These are phyloP conservation scores for Lepidocyrtoides sp. DNA, from an alignment of 2,888 invertebrate species.

Conservation along the genomic window DNA sequence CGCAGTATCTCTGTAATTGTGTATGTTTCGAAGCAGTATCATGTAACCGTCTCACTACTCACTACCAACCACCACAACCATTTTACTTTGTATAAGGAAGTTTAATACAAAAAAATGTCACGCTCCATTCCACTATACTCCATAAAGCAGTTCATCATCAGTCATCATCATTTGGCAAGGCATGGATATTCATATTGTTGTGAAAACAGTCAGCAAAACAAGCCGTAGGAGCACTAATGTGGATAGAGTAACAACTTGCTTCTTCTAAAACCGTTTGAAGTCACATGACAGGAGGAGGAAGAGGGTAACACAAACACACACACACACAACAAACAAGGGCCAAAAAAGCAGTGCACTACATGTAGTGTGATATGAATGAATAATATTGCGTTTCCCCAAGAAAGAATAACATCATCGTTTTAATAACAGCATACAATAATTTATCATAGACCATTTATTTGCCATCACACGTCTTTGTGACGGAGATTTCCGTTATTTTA, in stretches of 20 bases:
- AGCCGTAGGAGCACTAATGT: not conserved
- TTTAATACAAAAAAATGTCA: not conserved
- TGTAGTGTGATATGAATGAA: not conserved
- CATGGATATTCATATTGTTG: not conserved
- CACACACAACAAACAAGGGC: not conserved
- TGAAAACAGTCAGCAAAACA: not conserved
- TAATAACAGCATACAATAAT: conserved; percentile 55
- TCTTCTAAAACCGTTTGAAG: not conserved
- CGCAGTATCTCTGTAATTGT: too few relatives aligned
- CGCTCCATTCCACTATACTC: not conserved
- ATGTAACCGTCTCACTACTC: not conserved
- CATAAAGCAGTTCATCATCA: not conserved
- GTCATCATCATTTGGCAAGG: not conserved
- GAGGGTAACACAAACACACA: not conserved
- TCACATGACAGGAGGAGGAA: conserved; percentile 11
- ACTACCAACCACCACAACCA: not conserved
- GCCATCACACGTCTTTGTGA: conserved; percentile 53
- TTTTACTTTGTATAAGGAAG: not conserved
- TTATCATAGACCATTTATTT: conserved; percentile 65
- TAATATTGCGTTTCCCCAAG: conserved; percentile 39
- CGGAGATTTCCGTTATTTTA: conserved; percentile 58
- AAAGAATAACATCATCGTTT: conserved; percentile 33
- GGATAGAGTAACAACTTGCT: not conserved
- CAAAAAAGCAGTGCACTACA: not conserved
- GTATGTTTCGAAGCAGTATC: not conserved